A percentile compares a stretch with the other conserved stretches of the same genome.
Conservation (phyloP, 2,113 vertebrate genomes). For the Anoplopoma fimbria region DNA sequence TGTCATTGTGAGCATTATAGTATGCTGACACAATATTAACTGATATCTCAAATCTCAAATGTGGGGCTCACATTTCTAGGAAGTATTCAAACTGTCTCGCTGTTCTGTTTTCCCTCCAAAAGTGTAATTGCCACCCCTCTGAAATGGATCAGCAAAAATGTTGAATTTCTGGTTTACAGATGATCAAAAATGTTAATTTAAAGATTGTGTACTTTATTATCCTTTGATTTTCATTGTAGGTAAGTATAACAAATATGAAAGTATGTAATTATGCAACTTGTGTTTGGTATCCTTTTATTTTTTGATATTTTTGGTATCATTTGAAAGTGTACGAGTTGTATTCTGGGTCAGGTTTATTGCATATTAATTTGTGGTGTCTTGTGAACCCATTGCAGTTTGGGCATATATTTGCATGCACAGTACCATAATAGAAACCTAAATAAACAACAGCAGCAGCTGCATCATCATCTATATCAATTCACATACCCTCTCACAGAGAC, state of each 20-base stretch:
- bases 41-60: background rate
- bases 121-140: too few relatives aligned
- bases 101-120: background rate
- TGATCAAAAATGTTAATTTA: background rate
- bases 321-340: background rate
- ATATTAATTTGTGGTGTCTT: background rate
- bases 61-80: too few relatives aligned
- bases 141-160: too few relatives aligned
- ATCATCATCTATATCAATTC: background rate
- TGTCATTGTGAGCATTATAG: background rate
- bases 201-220: background rate
- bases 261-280: background rate
- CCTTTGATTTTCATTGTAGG: background rate
- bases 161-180: background rate
- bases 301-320: background rate
- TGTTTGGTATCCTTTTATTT: background rate
- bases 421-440: background rate
- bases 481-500: background rate
- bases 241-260: background rate
- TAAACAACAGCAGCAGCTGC: background rate
- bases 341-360: background rate
- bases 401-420: constrained; percentile 8
- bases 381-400: background rate
- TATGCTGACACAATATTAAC: background rate
- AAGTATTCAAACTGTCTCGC: background rate